These are phyloP conservation scores for Ciona savignyi DNA, from an alignment of 23 tunicate species.

Conservation along the genomic window DNA sequence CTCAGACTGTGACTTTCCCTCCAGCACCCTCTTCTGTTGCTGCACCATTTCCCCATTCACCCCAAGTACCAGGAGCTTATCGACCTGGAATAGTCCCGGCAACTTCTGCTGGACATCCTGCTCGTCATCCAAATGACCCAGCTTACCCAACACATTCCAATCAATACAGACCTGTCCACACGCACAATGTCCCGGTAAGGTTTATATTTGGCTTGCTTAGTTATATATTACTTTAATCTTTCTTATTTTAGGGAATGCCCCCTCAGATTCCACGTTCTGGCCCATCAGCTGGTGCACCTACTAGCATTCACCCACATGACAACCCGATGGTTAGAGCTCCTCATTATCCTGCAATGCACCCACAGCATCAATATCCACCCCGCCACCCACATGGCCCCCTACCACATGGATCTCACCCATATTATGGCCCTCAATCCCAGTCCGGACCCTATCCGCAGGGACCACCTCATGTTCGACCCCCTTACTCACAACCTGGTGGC, in stretches of 20 bases:
- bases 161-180: background rate
- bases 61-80: background rate
- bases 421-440: constrained; percentile 39
- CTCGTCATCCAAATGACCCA: constrained; percentile 3
- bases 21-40: background rate
- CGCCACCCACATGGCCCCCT: constrained; percentile 15
- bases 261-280: constrained; percentile 5
- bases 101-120: background rate
- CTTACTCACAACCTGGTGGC: constrained; percentile 24
- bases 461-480: constrained; percentile 20
- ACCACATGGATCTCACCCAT: constrained; percentile 19
- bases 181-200: background rate
- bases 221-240: too few species aligned
- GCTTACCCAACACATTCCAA: background rate
- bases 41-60: background rate
- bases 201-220: too few species aligned
- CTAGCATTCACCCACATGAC: constrained; percentile 39
- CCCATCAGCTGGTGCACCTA: constrained; percentile 4
- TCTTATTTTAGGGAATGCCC: constrained; percentile 25
- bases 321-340: constrained; percentile 27
- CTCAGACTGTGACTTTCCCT: background rate
- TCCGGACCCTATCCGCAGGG: constrained; percentile 19
- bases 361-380: constrained; percentile 15
- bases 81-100: constrained; percentile 1
- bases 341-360: constrained; percentile 27